Evolutionary conservation across 2,113 vertebrate species (phyloP).

Genomic region (Riparia riparia): DNA sequence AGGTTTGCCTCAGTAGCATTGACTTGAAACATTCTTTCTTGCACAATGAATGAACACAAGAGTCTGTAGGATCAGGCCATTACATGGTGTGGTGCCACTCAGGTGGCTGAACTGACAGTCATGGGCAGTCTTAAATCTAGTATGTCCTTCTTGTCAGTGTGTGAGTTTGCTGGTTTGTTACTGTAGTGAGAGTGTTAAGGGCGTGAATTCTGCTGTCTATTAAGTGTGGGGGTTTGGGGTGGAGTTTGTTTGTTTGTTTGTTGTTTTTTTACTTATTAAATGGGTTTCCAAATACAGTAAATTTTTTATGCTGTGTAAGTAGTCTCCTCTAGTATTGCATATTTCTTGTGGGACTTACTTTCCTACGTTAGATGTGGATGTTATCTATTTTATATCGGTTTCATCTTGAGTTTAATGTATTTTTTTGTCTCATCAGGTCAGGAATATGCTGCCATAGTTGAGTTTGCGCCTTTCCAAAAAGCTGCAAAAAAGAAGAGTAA

Average conservation of each 20-base stretch:
- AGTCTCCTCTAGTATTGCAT: neutral
- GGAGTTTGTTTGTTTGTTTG: neutral
- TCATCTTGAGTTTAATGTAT: neutral
- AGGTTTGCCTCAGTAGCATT: no score
- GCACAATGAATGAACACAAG: no score
- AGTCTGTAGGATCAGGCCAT: neutral
- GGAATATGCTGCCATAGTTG: constrained; percentile 94
- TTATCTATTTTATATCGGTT: neutral
- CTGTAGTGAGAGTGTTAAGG: neutral
- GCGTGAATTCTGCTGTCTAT: neutral
- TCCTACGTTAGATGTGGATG: neutral
- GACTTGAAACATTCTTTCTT: no score
- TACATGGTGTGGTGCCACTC: accelerated
- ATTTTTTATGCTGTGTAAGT: neutral
- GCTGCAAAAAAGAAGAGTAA: constrained; percentile 96
- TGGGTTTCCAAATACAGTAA: neutral
- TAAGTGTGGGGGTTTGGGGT: neutral
- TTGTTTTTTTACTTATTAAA: neutral
- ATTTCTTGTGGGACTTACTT: neutral
- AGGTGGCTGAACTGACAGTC: neutral
- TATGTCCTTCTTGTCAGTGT: neutral
- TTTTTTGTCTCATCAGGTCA: constrained; percentile 82
- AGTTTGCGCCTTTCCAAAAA: constrained; percentile 99
- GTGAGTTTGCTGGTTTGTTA: neutral
- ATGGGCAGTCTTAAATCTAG: neutral